Conservation (phyloP, 2,113 vertebrate species). For the Crotalus helleri region DNA sequence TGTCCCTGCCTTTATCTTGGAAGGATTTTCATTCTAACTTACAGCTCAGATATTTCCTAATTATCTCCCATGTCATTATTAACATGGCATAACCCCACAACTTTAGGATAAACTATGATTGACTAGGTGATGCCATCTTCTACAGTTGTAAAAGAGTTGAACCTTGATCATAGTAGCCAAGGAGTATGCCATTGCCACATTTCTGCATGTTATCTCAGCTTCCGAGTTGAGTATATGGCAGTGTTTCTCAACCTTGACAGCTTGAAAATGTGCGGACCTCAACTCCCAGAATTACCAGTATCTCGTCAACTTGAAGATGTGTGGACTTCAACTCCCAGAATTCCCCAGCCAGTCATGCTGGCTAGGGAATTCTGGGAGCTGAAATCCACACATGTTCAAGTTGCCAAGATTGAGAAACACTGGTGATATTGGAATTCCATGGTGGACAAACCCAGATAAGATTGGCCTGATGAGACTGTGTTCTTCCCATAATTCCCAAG, state of each 20-base stretch:
- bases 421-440: not conserved
- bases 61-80: not conserved
- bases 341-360: not conserved
- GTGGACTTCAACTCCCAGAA: not conserved
- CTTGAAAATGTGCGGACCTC: not conserved
- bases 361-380: too few species aligned
- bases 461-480: not conserved
- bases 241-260: not conserved
- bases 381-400: not conserved
- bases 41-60: not conserved
- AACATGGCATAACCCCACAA: not conserved
- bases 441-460: not conserved
- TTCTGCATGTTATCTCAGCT: not conserved
- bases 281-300: not conserved
- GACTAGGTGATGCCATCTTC: not conserved
- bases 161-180: not conserved
- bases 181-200: not conserved
- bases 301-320: not conserved
- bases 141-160: not conserved
- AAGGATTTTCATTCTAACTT: not conserved
- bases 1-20: not conserved
- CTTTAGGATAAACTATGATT: not conserved
- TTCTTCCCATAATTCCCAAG: not conserved
- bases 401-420: not conserved
- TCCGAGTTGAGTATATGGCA: not conserved